Base-by-base conservation (phyloP, 2,888 invertebrate genomes). In the Rotaria sp. region DNA sequence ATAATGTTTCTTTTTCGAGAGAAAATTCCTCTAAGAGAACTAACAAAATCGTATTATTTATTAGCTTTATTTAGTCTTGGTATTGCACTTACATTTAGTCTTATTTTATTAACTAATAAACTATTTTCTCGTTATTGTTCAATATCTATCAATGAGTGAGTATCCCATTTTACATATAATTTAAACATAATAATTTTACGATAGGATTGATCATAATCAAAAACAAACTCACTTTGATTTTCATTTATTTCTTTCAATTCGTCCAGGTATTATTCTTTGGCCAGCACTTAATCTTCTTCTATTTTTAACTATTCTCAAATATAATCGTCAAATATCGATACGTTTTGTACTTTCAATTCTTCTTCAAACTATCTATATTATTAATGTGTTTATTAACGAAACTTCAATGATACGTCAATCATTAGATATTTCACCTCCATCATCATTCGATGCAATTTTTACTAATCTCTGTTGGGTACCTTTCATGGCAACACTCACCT, bases 391-490 rank as follows among this genome's bases (percentile, higher is more conserved):
- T 45, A 45, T 41, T 18, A 80, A 80, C 15, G 80, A 80, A 80
- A 80, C 41, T 2, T 45, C 45, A 10, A 80, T 80, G 45, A 45
- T 80, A 80, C 41, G 80, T 41, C 45, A 80, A 80, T 45, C 41
- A 41, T 41, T 41, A 15, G 80, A 80, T n/a, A 41, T 41, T 45
- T 80, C 80, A 45, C 41, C 41, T 0, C 41, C 45, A n/a, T 41
- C 45, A n/a, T 80, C 80, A 1, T 80, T 80, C 45, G 80, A 80
- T 80, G 45, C 41, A 45, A 3, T 80, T 13, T 80, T 80, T n/a
- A 80, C 80, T 3, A 80, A 80, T 80, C 45, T 80, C 15, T 80
- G 80, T 45, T 80, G 80, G 80, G 45, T 80, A 80, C 80, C 80
- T 26, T 80, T 45, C 7, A 80, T 45, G 45, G 80, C 80, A 18